Conservation (phyloP, 2,888 invertebrate species). For the Sarcophaga rosellei region DNA sequence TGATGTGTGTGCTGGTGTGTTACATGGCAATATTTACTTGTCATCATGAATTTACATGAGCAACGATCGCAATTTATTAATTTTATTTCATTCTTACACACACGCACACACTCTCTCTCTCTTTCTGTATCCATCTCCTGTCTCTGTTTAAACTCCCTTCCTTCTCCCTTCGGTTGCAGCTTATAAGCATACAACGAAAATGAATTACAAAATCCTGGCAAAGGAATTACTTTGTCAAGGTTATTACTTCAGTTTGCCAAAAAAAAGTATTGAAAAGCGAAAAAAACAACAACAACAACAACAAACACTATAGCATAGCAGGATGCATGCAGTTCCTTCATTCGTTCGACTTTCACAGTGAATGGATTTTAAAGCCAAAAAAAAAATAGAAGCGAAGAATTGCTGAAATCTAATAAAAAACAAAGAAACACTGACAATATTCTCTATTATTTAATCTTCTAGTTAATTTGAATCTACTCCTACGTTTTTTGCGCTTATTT, state of each 20-base stretch:
- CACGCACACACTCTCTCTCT: too few species aligned
- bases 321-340: too few species aligned
- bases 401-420: constrained; percentile 4
- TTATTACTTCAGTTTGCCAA: constrained; percentile 48
- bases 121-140: neutral
- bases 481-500: too few species aligned
- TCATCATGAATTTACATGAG: constrained; percentile 34
- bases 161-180: too few species aligned
- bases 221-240: constrained; percentile 41
- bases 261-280: neutral
- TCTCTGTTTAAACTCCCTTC: neutral
- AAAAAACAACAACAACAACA: too few species aligned
- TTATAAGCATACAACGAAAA: constrained; percentile 17
- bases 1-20: neutral
- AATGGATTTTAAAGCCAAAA: neutral
- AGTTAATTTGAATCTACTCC: constrained; percentile 35
- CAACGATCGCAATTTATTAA: constrained; percentile 37
- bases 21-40: constrained; percentile 41
- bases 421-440: neutral
- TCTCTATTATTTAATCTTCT: constrained; percentile 28
- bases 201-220: constrained; percentile 43
- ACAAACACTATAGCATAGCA: neutral
- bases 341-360: neutral
- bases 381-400: neutral
- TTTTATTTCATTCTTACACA: neutral